A percentile compares a stretch with the other conserved stretches of the same genome.
Conservation (phyloP, 2,113 vertebrate genomes). For the Lucifuga dentata region DNA sequence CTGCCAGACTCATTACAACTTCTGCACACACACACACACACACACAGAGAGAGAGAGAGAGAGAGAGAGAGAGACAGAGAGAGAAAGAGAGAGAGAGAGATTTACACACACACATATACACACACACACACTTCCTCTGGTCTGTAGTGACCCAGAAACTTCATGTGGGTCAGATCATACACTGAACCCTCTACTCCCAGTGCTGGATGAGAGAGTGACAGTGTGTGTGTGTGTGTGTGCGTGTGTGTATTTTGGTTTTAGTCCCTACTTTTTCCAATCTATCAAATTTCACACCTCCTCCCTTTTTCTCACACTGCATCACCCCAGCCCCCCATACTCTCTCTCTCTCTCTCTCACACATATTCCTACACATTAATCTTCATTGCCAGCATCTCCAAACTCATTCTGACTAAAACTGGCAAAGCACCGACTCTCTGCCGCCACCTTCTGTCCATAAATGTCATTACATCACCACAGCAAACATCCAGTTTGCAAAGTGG, state of each 20-base stretch:
- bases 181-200: constrained; percentile 34
- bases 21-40: constrained; percentile 6
- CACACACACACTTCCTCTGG: constrained; percentile 28
- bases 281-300: too few relatives aligned
- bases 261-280: too few relatives aligned
- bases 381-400: constrained; percentile 27
- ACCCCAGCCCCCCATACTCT: too few relatives aligned
- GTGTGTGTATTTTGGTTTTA: too few relatives aligned
- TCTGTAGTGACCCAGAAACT: constrained; percentile 67
- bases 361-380: constrained; percentile 52
- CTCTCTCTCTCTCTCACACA: constrained; percentile 7
- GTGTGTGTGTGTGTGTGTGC: constrained; percentile 5
- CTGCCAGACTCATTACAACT: constrained; percentile 49
- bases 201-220: neutral
- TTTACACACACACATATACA: neutral
- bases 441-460: constrained; percentile 58
- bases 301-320: too few relatives aligned
- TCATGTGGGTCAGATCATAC: constrained; percentile 61
- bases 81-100: too few relatives aligned
- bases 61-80: too few relatives aligned
- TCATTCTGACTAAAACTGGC: neutral
- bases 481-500: too few relatives aligned
- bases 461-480: constrained; percentile 6
- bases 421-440: constrained; percentile 52
- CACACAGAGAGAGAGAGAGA: too few relatives aligned